phyloP scores from a whole-genome alignment of 1,140 invertebrate genomes.

The Laupala kohalensis region DNA sequence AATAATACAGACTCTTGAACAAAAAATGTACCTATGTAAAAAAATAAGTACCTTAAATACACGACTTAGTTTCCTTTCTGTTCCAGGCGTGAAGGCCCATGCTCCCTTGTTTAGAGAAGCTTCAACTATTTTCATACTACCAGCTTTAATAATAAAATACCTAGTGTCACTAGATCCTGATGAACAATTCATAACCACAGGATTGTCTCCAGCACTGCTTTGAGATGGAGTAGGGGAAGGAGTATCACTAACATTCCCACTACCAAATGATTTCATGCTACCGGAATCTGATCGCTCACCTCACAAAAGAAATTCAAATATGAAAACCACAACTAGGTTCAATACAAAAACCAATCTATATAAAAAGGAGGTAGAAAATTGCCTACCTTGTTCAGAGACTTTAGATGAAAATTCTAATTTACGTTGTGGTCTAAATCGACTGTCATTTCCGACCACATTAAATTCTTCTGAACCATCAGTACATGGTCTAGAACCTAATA shows the following conservation, averaged over 20 bases:
- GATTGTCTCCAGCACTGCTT: constrained; percentile 15
- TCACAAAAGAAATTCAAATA: neutral
- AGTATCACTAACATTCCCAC: constrained; percentile 7
- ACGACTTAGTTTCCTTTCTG: constrained; percentile 32
- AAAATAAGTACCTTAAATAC: constrained; percentile 29
- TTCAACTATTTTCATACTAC: constrained; percentile 32
- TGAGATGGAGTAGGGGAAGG: constrained; percentile 11
- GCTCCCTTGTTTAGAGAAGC: constrained; percentile 29
- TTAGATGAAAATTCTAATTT: constrained; percentile 1
- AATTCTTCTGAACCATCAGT: neutral
- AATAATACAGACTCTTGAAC: neutral
- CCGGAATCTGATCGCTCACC: constrained; percentile 10
- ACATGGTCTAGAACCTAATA: neutral
- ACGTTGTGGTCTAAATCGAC: neutral
- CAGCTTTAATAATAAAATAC: constrained; percentile 37
- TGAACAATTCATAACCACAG: neutral
- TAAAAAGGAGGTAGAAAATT: neutral
- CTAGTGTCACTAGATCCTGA: neutral
- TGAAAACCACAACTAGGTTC: neutral
- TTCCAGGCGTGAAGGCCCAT: constrained; percentile 33
- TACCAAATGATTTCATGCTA: constrained; percentile 8
- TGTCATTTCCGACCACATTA: neutral
- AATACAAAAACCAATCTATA: neutral
- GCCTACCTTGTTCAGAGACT: neutral
- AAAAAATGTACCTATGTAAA: neutral